Evolutionary conservation across 2,888 invertebrate genomes (phyloP).

Genomic region (Timema podura): DNA sequence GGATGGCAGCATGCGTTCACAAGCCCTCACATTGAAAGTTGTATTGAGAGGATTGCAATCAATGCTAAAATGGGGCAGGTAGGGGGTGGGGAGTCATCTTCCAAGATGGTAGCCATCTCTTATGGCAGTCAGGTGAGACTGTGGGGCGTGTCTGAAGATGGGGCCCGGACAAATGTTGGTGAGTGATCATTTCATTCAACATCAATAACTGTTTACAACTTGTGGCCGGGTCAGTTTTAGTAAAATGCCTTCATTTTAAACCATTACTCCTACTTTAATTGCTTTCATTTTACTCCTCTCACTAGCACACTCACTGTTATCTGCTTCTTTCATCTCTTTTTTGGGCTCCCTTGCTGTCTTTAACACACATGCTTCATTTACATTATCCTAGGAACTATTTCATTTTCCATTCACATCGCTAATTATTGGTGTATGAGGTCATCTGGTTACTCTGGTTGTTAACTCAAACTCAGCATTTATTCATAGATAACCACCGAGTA

Average conservation of each 20-base stretch:
- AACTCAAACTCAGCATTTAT: too few species aligned
- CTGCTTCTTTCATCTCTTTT: too few species aligned
- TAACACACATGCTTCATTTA: not conserved
- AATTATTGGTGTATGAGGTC: too few species aligned
- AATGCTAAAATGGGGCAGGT: conserved; percentile 53
- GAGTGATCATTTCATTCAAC: conserved; percentile 31
- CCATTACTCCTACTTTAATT: not conserved
- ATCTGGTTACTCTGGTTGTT: too few species aligned
- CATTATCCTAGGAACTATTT: not conserved
- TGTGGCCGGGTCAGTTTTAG: too few species aligned
- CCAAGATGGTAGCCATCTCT: conserved; percentile 80
- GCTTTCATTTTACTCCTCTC: too few species aligned
- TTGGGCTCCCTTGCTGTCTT: too few species aligned
- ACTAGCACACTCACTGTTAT: too few species aligned
- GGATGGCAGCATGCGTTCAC: conserved; percentile 96
- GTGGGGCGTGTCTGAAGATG: conserved; percentile 77
- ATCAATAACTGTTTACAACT: not conserved
- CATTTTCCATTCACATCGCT: too few species aligned
- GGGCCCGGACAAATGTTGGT: conserved; percentile 69
- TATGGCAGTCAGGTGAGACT: conserved; percentile 70
- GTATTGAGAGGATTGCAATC: conserved; percentile 84
- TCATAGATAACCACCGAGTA: too few species aligned
- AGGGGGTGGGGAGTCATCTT: conserved; percentile 52
- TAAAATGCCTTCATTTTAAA: not conserved
- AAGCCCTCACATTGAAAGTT: conserved; percentile 83